Evolutionary conservation across 2,797 vertebrate genomes (phyloP).

Genomic region (Arvicola amphibius): DNA sequence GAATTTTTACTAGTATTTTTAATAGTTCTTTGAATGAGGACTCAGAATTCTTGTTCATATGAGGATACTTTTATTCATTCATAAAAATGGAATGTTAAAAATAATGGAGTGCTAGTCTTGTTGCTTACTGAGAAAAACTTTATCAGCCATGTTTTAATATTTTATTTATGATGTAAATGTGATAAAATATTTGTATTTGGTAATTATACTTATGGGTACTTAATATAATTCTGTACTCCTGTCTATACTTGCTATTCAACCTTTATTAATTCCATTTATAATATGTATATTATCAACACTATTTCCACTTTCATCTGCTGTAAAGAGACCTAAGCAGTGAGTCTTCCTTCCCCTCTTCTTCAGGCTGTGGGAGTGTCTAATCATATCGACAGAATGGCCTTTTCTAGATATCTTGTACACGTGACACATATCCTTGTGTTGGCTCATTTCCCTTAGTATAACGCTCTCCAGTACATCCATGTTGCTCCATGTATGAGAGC

Average conservation of each 20-base stretch:
- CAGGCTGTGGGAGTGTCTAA: neutral
- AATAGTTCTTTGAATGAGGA: too few species aligned
- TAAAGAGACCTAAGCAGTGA: neutral
- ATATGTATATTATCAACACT: neutral
- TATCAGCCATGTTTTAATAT: neutral
- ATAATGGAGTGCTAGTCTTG: neutral
- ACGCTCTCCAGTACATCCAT: neutral
- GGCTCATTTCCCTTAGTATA: neutral
- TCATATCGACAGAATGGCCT: neutral
- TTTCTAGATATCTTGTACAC: neutral
- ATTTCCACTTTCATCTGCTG: neutral
- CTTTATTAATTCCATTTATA: neutral
- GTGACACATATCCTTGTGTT: neutral
- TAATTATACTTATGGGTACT: neutral
- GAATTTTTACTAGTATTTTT: too few species aligned
- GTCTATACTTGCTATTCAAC: neutral
- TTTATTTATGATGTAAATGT: neutral
- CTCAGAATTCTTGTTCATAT: too few species aligned
- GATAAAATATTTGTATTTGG: constrained; percentile 5
- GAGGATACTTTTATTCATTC: too few species aligned
- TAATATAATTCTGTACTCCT: neutral
- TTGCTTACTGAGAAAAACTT: neutral
- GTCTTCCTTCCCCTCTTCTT: neutral
- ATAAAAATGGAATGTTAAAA: too few species aligned
- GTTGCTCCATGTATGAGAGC: neutral